Conservation (phyloP, 64 coral and sea anemone genomes). For the Acropora tenuis region DNA sequence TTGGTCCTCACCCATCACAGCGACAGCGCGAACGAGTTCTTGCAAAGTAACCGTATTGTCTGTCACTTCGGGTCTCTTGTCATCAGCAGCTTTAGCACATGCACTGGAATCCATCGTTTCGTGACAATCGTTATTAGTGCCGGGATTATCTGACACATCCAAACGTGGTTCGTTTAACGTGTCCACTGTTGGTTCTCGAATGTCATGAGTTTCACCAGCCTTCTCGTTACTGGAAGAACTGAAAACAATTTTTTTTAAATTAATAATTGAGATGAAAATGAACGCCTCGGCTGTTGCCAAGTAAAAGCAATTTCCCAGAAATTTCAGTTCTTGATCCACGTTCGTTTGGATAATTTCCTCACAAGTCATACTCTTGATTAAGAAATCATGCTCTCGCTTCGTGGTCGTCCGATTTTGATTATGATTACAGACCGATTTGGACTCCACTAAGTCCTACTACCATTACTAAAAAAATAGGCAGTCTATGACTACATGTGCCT, state of each 20-base stretch:
- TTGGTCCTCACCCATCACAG: neutral
- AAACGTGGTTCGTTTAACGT: neutral
- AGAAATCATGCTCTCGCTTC: no score
- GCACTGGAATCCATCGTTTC: neutral
- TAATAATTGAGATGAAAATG: no score
- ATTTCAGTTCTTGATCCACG: no score
- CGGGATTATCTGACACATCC: neutral
- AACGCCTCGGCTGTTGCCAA: no score
- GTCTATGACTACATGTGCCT: no score
- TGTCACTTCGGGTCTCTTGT: neutral
- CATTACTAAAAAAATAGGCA: no score
- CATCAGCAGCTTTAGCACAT: neutral
- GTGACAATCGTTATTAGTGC: neutral
- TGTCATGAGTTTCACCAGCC: neutral
- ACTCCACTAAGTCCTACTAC: no score
- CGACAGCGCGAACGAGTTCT: neutral
- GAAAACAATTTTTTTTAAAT: no score
- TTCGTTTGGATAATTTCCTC: no score
- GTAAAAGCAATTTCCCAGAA: neutral
- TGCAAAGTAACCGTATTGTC: neutral
- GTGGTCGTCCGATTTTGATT: no score
- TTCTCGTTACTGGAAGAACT: constrained; percentile 12
- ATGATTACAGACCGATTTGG: no score
- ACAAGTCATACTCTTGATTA: no score
- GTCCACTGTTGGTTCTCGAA: neutral